Conservation (phyloP, 1,140 invertebrate species). For the Zaprionus inermis region DNA sequence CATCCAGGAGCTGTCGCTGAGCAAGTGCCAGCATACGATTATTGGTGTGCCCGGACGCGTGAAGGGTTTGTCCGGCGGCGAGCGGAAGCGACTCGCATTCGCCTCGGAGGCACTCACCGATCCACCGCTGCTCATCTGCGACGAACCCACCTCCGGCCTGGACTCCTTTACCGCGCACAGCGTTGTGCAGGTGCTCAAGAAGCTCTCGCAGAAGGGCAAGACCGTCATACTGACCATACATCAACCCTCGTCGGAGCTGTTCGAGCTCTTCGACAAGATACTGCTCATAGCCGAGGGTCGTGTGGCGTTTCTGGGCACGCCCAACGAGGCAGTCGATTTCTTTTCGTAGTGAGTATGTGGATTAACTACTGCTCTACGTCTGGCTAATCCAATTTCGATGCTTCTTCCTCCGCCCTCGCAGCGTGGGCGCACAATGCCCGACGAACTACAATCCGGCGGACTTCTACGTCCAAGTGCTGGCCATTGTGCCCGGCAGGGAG, state of each 20-base stretch:
- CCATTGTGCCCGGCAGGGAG: conserved; percentile 93
- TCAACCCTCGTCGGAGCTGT: conserved; percentile 97
- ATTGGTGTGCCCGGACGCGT: conserved; percentile 94
- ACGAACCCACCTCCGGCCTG: conserved; percentile 97
- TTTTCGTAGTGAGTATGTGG: conserved; percentile 91
- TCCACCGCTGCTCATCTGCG: conserved; percentile 97
- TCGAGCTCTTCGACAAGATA: conserved; percentile 95
- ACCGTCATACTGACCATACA: conserved; percentile 98
- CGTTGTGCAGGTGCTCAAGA: conserved; percentile 93
- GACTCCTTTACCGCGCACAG: conserved; percentile 95
- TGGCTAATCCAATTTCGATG: background rate
- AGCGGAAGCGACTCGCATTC: conserved; percentile 97
- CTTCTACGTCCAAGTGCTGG: conserved; percentile 96
- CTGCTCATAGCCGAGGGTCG: conserved; percentile 96
- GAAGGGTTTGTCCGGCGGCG: conserved; percentile 97
- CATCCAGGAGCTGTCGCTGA: conserved; percentile 89
- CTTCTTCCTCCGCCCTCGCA: conserved; percentile 63
- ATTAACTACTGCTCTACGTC: too few species aligned
- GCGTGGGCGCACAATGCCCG: conserved; percentile 90
- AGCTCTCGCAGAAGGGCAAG: conserved; percentile 92
- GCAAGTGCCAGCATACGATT: conserved; percentile 93
- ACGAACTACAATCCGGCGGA: conserved; percentile 98
- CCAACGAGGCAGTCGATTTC: conserved; percentile 91
- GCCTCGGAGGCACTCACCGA: conserved; percentile 98
- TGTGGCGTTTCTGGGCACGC: conserved; percentile 94